Evolutionary conservation across 2,113 vertebrate species (phyloP).

Genomic region (Grammomys dolichurus): DNA sequence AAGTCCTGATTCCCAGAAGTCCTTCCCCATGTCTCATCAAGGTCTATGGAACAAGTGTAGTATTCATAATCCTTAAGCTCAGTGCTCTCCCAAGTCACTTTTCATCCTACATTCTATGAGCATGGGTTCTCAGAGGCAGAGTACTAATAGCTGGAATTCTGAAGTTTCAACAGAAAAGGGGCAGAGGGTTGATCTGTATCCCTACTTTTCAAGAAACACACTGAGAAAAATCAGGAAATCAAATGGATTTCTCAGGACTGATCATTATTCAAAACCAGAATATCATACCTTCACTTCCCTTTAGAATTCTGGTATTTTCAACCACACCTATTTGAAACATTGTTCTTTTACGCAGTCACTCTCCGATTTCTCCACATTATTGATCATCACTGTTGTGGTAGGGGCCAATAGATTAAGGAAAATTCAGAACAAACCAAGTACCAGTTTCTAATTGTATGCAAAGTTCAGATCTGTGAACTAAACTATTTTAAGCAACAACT

Average conservation of each 20-base stretch:
- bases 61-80: background rate
- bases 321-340: background rate
- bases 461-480: background rate
- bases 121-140: background rate
- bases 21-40: background rate
- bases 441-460: conserved; percentile 7
- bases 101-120: background rate
- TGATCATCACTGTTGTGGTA: conserved; percentile 28
- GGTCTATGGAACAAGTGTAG: background rate
- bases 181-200: background rate
- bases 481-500: conserved; percentile 48
- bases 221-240: background rate
- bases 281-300: background rate
- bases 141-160: background rate
- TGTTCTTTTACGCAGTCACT: conserved; percentile 18
- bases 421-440: conserved; percentile 25
- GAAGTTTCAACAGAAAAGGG: background rate
- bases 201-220: background rate
- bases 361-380: conserved; percentile 79
- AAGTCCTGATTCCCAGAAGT: background rate
- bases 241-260: background rate
- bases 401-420: conserved; percentile 61
- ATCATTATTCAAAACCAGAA: background rate
- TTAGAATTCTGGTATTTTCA: background rate
- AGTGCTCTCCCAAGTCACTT: background rate